Conservation (phyloP, 2,113 vertebrate species). For the Heterotilapia buettikoferi region DNA sequence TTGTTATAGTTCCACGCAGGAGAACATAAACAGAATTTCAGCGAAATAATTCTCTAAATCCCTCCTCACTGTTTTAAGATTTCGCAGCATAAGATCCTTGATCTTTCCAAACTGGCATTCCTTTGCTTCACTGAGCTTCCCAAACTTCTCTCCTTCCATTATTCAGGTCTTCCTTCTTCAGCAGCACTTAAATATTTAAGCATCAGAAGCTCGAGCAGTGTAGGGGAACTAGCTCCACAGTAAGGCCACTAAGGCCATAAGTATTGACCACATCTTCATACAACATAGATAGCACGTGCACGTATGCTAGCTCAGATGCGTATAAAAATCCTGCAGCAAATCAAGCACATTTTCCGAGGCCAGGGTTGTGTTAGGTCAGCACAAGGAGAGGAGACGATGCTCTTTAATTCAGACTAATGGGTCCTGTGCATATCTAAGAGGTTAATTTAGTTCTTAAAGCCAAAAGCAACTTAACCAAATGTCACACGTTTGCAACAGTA, state of each 20-base stretch:
- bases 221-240: conserved; percentile 5
- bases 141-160: conserved; percentile 46
- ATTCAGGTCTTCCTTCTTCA: conserved; percentile 56
- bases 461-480: neutral
- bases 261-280: conserved; percentile 52
- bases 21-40: conserved; percentile 15
- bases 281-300: conserved; percentile 40
- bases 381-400: neutral
- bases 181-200: conserved; percentile 66
- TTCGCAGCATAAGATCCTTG: conserved; percentile 1
- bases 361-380: neutral
- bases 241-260: neutral
- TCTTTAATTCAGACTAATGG: neutral
- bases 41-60: conserved; percentile 9
- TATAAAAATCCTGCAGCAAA: neutral
- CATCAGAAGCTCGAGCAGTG: conserved; percentile 31
- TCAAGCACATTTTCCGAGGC: neutral
- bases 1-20: conserved; percentile 23
- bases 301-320: neutral
- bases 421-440: neutral
- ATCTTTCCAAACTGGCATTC: conserved; percentile 26
- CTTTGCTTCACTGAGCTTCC: conserved; percentile 46
- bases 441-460: conserved; percentile 5
- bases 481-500: neutral
- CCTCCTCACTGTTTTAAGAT: neutral